phyloP scores from a whole-genome alignment of 2,113 vertebrate species.

The Spizaetus ornatus region DNA sequence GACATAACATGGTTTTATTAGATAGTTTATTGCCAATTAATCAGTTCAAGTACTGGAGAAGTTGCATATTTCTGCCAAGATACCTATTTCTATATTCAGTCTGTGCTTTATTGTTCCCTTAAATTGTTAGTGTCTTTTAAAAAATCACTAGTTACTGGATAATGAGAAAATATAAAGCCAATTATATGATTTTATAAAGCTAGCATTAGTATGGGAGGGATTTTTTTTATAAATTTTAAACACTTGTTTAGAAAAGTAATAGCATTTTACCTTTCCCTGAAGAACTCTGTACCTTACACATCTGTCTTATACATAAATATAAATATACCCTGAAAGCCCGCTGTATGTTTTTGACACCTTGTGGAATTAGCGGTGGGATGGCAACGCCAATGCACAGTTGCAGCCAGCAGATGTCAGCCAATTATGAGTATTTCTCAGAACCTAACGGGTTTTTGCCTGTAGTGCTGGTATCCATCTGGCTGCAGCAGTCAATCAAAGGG shows the following conservation, averaged over 20 bases:
- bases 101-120: conserved; percentile 47
- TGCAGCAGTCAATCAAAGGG: neutral
- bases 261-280: neutral
- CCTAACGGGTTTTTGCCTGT: neutral
- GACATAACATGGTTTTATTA: neutral
- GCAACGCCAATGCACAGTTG: neutral
- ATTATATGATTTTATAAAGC: conserved; percentile 30
- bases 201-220: neutral
- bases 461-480: neutral
- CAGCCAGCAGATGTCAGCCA: conserved; percentile 48
- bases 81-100: neutral
- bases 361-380: neutral
- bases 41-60: conserved; percentile 13
- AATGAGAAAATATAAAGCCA: conserved; percentile 57
- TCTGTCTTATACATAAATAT: neutral
- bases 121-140: conserved; percentile 26
- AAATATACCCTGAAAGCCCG: neutral
- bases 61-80: neutral
- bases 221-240: neutral
- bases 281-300: neutral
- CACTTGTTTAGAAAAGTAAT: conserved; percentile 12
- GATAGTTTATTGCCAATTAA: conserved; percentile 19
- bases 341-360: neutral
- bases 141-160: conserved; percentile 26
- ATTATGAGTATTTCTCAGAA: neutral